Base-by-base conservation (phyloP, 2,113 vertebrate species). In the Brevimyrus niger region DNA sequence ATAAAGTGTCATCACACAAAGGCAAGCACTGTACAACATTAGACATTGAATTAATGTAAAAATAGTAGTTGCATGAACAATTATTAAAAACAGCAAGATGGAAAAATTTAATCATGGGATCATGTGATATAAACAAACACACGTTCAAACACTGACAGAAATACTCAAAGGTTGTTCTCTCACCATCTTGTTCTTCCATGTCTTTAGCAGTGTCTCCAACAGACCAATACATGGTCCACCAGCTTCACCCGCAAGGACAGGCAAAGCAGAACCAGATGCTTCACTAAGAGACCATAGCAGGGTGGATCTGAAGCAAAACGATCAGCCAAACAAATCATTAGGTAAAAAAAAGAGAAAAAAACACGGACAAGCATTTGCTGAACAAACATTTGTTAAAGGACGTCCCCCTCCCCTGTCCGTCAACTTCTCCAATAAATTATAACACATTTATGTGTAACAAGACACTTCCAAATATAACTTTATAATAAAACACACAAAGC, bases 181-280 rank as follows among this genome's bases (percentile, higher is more conserved):
- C 92, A 97, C 97, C 94, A 92, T 94, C 87, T 87, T 93, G 94
- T 19, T 91, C 92, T 23, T 95, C 95, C 96, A 96, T 96, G 93
- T 47, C 93, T 90, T 91, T 76, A 44, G 87, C 90, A 89, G 91
- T 91, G 91, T 93, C 90, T 87, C 91, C 90, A 47, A 97, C 96
- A 73, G 95, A 96, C 97, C 97, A 97, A 94, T 97, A 97, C 97
- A 97, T 98, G n/a, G 6, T 87, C 48, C 27, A 38, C 13, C 48
- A 9, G 92, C 92, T 96, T 90, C 85, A 88, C 8, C 76, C 83
- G 65, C 35, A 47, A 35, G 50, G 58, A 69, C 4, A 27, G n/a
- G 31, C 65, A 27, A 46, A 23, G 69, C 47, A 80, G 42, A 47
- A 38, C 19, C 76, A 88, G 86, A 15, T 38, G 85, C 69, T 42